Conservation (phyloP, 2,113 vertebrate species). For the Indicator indicator region DNA sequence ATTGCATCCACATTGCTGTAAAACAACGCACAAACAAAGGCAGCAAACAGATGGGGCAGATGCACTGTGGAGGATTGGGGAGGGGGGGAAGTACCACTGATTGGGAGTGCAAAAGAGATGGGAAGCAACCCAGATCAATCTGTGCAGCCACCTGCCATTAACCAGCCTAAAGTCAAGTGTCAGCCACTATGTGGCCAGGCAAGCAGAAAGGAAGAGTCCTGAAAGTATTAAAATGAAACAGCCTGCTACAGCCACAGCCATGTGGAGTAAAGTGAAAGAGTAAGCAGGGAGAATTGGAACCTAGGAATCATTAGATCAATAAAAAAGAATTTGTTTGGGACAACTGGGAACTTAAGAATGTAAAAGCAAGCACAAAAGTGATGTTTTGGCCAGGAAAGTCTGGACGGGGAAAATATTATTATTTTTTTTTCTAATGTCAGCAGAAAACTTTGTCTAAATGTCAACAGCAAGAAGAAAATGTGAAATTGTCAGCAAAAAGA, state of each 20-base stretch:
- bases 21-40: not conserved
- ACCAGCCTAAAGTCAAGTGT: not conserved
- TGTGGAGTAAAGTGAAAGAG: slow-evolving; percentile 46
- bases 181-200: not conserved
- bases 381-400: slow-evolving; percentile 42
- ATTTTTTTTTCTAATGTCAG: slow-evolving; percentile 59
- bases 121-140: not conserved
- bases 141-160: slow-evolving; percentile 15
- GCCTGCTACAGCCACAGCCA: not conserved
- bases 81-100: not conserved
- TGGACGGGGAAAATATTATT: slow-evolving; percentile 6
- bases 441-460: slow-evolving; percentile 58
- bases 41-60: not conserved
- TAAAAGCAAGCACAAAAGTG: slow-evolving; percentile 49
- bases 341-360: slow-evolving; percentile 48
- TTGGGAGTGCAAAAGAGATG: not conserved
- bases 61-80: not conserved
- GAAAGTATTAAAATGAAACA: not conserved
- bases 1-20: slow-evolving; percentile 42
- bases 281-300: slow-evolving; percentile 40
- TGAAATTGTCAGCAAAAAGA: slow-evolving; percentile 58
- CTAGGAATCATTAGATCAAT: slow-evolving; percentile 62
- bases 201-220: not conserved
- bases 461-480: slow-evolving; percentile 61
- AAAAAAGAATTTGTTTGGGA: slow-evolving; percentile 43